phyloP scores from a whole-genome alignment of 2,797 vertebrate species.

The Bradypodion ventrale region DNA sequence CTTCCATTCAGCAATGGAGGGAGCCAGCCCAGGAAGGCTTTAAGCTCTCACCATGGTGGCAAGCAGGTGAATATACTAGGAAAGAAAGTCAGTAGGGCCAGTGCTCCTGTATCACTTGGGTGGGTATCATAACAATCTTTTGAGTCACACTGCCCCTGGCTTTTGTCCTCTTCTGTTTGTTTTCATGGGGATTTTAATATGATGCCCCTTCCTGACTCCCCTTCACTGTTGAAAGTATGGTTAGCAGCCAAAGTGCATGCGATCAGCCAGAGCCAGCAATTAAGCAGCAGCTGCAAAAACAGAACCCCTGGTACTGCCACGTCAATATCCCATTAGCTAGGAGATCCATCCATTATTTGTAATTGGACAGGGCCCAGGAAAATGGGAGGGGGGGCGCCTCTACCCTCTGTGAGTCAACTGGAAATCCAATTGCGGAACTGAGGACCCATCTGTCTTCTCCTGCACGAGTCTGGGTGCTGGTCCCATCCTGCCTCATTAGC shows the following conservation, averaged over 20 bases:
- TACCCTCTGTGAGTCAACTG: conserved; percentile 44
- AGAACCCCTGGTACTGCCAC: conserved; percentile 35
- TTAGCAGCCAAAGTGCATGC: conserved; percentile 25
- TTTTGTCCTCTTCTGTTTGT: background rate
- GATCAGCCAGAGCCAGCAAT: conserved; percentile 46
- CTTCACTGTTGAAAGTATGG: background rate
- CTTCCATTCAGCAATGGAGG: background rate
- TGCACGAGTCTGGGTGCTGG: conserved; percentile 19
- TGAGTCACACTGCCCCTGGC: too few relatives aligned
- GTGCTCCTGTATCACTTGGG: background rate
- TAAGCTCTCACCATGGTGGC: background rate
- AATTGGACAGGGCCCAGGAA: conserved; percentile 45
- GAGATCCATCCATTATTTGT: conserved; percentile 53
- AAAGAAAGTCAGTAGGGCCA: too few relatives aligned
- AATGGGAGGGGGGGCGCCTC: background rate
- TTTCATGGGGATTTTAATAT: background rate
- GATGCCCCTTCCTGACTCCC: background rate
- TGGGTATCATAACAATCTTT: background rate
- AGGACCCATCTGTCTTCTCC: conserved; percentile 46
- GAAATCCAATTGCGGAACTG: conserved; percentile 36
- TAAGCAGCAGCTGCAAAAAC: conserved; percentile 49
- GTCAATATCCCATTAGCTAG: conserved; percentile 53
- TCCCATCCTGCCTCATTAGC: conserved; percentile 49
- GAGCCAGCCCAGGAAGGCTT: background rate
- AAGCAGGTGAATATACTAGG: background rate